Base-by-base conservation (phyloP, 2,888 invertebrate genomes). In the Ormyrus thymus region DNA sequence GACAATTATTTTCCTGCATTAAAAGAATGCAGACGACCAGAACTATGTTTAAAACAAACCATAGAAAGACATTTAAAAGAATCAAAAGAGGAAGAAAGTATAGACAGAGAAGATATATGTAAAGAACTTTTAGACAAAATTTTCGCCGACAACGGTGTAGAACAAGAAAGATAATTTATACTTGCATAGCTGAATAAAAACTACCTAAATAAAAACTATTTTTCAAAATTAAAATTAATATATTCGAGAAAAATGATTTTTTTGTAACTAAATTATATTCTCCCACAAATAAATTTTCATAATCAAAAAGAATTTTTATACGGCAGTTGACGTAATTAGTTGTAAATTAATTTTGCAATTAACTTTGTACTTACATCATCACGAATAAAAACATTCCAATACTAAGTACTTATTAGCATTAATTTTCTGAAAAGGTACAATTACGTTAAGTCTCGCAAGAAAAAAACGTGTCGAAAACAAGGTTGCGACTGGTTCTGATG, bases 1-100 rank as follows among this genome's bases (percentile, higher is more conserved):
- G 83, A 87, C 48, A 85, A 87, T 71, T 87, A 86, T 75, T 82
- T 84, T 9, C 86, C 87, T n/a, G 89, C 89, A n/a, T 75, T 89
- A n/a, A 82, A 83, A 62, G 87, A 90, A 79, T 89, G 88, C 62
- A 83, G 86, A 50, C 82, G 87, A 69, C 86, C 89, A 4, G 87
- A 90, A 78, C 82, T 90, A 7, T 82, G 85, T 64, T 81, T 90
- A 13, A 86, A 85, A 81, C 81, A 78, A n/a, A 89, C 86, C 0
- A 77, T 89, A n/a, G 86, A 89, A 59, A 84, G 83, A 71, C 84
- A 85, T 79, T 76, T 86, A n/a, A 82, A 80, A 56, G 87, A 89
- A 73, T 82, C 88, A 0, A 85, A 84, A 66, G 72, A 83, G 51
- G 88, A 89, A 65, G 86, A 86, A 50, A 87, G 83, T 76, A 65